Conservation (phyloP, 30 jellyfish, hydroid and myxozoan genomes). For the Cassiopea andromeda region DNA sequence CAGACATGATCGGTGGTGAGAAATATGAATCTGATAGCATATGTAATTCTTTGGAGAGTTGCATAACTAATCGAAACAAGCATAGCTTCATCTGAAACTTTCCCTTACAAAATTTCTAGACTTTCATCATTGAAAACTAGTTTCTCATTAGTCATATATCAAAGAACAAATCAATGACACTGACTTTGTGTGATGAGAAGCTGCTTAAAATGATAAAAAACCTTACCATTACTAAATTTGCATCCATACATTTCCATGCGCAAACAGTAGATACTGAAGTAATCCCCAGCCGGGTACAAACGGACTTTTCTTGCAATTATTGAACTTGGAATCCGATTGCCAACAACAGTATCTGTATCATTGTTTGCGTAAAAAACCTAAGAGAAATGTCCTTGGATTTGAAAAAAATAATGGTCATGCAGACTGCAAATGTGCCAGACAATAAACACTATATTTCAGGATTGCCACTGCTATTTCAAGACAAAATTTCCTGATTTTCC, state of each 20-base stretch:
- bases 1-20: no score
- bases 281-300: conserved; percentile 67
- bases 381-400: background rate
- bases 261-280: conserved; percentile 71
- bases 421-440: no score
- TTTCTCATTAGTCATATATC: background rate
- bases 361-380: conserved; percentile 73
- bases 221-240: conserved; percentile 28
- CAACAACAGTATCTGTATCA: conserved; percentile 77
- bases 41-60: no score
- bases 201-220: background rate
- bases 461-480: no score
- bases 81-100: no score
- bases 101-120: no score
- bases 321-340: conserved; percentile 57
- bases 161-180: background rate
- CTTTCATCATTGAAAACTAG: no score
- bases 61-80: no score
- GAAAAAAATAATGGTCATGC: no score
- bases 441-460: no score
- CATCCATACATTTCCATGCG: conserved; percentile 82
- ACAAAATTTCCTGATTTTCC: no score
- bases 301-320: conserved; percentile 75
- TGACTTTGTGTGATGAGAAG: background rate
- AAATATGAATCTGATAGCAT: no score